Evolutionary conservation across 2,888 invertebrate genomes (phyloP).

Genomic region (Drosophila dives): DNA sequence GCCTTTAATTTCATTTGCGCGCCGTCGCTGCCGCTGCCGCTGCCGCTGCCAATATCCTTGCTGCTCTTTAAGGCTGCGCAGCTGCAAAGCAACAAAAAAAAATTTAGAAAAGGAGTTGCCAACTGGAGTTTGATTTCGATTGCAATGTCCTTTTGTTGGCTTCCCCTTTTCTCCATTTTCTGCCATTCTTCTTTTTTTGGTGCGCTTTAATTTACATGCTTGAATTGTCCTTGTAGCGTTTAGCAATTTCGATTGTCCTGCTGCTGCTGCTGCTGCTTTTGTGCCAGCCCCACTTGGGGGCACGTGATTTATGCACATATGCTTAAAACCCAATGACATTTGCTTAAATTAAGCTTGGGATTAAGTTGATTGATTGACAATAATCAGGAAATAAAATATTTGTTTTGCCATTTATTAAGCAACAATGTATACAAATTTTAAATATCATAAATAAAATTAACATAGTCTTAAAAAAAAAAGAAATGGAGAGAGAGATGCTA

Average conservation of each 20-base stretch:
- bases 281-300: constrained; percentile 38
- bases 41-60: constrained; percentile 44
- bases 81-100: constrained; percentile 5
- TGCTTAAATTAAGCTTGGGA: constrained; percentile 20
- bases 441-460: neutral
- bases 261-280: constrained; percentile 45
- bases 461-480: neutral
- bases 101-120: constrained; percentile 25
- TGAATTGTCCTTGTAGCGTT: constrained; percentile 79
- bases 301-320: constrained; percentile 80
- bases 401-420: neutral
- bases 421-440: neutral
- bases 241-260: constrained; percentile 80
- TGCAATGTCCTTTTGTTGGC: constrained; percentile 45
- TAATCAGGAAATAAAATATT: neutral
- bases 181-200: constrained; percentile 18
- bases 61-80: constrained; percentile 55
- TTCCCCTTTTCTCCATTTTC: constrained; percentile 20
- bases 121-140: constrained; percentile 39
- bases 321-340: constrained; percentile 62
- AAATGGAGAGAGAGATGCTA: neutral
- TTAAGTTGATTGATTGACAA: constrained; percentile 2
- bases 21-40: constrained; percentile 50
- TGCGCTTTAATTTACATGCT: constrained; percentile 80
- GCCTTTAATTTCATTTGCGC: constrained; percentile 82